phyloP scores from a whole-genome alignment of 1,140 invertebrate species.

The Latrodectus geometricus region DNA sequence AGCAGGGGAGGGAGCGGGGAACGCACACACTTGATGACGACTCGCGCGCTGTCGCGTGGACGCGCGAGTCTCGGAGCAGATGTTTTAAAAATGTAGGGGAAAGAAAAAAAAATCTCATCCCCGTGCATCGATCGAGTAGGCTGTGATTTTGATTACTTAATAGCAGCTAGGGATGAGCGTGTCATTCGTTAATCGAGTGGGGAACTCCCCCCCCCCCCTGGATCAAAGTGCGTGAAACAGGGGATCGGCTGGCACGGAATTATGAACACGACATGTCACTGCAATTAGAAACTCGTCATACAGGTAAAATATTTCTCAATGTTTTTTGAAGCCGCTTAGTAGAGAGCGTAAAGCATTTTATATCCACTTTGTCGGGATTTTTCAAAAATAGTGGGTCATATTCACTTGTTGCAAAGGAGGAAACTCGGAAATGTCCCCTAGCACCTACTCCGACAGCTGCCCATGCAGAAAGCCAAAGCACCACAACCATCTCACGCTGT shows the following conservation, averaged over 20 bases:
- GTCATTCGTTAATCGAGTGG: not conserved
- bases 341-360: too few relatives aligned
- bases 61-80: not conserved
- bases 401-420: too few relatives aligned
- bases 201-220: not conserved
- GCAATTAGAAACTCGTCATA: too few relatives aligned
- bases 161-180: not conserved
- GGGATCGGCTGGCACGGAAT: not conserved
- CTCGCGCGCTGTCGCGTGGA: not conserved
- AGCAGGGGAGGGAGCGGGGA: not conserved
- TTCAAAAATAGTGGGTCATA: too few relatives aligned
- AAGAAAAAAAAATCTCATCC: constrained; percentile 9
- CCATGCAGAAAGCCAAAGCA: too few relatives aligned
- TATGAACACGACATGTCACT: too few relatives aligned
- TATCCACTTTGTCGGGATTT: too few relatives aligned
- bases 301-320: too few relatives aligned
- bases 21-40: not conserved
- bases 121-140: not conserved
- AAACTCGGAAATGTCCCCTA: too few relatives aligned
- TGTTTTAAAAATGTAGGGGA: constrained; percentile 24
- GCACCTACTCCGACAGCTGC: too few relatives aligned
- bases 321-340: too few relatives aligned
- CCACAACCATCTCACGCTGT: too few relatives aligned
- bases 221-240: not conserved
- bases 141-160: not conserved